phyloP scores from a whole-genome alignment of 1,140 invertebrate genomes.

The Harpegnathos saltator region DNA sequence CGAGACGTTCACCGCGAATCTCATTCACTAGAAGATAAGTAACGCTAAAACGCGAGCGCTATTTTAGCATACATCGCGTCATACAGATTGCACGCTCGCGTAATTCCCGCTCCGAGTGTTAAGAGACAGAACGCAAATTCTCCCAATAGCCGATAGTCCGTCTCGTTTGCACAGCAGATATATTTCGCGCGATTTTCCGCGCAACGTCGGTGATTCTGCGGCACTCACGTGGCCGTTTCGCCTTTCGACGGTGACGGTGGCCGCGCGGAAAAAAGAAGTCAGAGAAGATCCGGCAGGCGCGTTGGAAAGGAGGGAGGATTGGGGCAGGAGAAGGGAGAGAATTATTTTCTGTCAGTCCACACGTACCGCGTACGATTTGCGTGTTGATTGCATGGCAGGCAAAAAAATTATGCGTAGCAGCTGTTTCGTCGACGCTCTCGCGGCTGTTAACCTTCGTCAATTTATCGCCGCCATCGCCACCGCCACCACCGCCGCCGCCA shows the following conservation, averaged over 20 bases:
- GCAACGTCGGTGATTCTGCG: background rate
- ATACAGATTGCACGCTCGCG: background rate
- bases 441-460: conserved; percentile 70
- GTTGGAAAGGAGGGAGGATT: no score
- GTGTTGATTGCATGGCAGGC: conserved; percentile 66
- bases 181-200: conserved; percentile 5
- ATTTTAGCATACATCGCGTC: no score
- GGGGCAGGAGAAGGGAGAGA: background rate
- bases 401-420: conserved; percentile 64
- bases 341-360: conserved; percentile 13
- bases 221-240: background rate
- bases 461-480: conserved; percentile 61
- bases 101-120: background rate
- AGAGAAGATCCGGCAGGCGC: background rate
- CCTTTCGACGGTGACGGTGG: conserved; percentile 18
- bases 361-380: conserved; percentile 65
- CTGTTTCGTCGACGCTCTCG: conserved; percentile 62
- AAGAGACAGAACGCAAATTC: conserved; percentile 18
- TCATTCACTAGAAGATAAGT: no score
- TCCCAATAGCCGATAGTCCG: conserved; percentile 17
- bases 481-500: conserved; percentile 18
- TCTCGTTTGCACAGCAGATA: background rate
- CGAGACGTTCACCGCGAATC: no score
- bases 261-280: background rate
- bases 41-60: no score